A percentile compares a stretch with the other conserved stretches of the same genome.
phyloP scores from a whole-genome alignment of 2,888 invertebrate genomes.

The Phoronis australis region DNA sequence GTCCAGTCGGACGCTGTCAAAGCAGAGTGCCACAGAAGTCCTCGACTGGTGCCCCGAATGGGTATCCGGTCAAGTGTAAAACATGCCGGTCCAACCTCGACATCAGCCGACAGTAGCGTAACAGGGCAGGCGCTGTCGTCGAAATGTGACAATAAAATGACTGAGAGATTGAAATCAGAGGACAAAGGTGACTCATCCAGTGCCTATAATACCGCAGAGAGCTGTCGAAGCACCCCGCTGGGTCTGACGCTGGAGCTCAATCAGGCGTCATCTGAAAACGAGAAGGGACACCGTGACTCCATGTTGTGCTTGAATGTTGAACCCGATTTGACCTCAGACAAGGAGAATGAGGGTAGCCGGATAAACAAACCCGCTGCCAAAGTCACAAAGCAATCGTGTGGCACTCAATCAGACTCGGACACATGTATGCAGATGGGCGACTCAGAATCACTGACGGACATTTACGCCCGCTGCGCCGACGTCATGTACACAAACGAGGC shows the following conservation, averaged over 20 bases:
- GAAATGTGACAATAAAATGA: not conserved
- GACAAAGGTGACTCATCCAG: constrained; percentile 56
- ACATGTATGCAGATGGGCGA: not conserved
- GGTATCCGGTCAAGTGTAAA: constrained; percentile 44
- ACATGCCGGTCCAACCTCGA: constrained; percentile 18
- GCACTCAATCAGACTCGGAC: not conserved
- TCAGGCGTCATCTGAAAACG: constrained; percentile 34
- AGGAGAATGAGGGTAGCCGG: not conserved
- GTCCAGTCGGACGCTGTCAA: constrained; percentile 10
- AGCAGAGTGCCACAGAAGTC: constrained; percentile 28
- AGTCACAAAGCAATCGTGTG: not conserved
- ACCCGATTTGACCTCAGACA: not conserved
- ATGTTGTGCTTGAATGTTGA: constrained; percentile 37
- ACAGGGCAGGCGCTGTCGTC: not conserved
- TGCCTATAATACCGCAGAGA: constrained; percentile 70
- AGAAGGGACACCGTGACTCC: constrained; percentile 38
- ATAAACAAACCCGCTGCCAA: too few species aligned
- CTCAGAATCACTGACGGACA: constrained; percentile 37
- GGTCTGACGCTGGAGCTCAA: constrained; percentile 47
- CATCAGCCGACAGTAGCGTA: not conserved
- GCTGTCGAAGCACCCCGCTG: constrained; percentile 62
- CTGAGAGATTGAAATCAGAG: not conserved
- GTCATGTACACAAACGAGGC: constrained; percentile 69
- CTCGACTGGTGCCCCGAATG: constrained; percentile 47
- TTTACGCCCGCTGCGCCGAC: constrained; percentile 55